phyloP scores from a whole-genome alignment of 2,797 vertebrate species.

The Melanotaenia parkinsoni region DNA sequence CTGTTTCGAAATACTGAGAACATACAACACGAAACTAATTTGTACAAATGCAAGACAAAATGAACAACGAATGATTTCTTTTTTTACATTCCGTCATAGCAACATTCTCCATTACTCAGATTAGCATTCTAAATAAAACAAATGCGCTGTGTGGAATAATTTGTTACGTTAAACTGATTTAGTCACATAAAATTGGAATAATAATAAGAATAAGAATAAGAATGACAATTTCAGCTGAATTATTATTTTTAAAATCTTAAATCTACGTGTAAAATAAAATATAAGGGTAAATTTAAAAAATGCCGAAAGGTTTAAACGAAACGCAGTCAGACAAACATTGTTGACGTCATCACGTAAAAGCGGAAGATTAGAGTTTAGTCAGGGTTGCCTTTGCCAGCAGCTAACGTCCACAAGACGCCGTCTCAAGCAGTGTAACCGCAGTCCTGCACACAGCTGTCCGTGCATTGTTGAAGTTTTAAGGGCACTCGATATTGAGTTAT shows the following conservation, averaged over 20 bases:
- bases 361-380: conserved; percentile 33
- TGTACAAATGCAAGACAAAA: too few relatives aligned
- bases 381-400: conserved; percentile 37
- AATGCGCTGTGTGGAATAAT: too few relatives aligned
- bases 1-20: not conserved
- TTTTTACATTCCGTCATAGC: not conserved
- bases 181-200: too few relatives aligned
- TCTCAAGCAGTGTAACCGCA: not conserved
- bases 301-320: too few relatives aligned
- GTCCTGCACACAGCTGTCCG: not conserved
- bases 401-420: conserved; percentile 40
- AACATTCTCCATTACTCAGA: too few relatives aligned
- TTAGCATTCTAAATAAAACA: too few relatives aligned
- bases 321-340: not conserved
- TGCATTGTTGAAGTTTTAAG: not conserved
- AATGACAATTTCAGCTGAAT: too few relatives aligned
- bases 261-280: not conserved
- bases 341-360: conserved; percentile 49
- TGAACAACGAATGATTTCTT: too few relatives aligned
- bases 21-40: not conserved
- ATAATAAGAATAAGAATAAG: too few relatives aligned
- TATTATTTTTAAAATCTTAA: too few relatives aligned
- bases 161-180: not conserved
- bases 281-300: not conserved
- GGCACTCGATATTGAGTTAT: not conserved